Base-by-base conservation (phyloP, 2,888 invertebrate genomes). In the Ectemnius cavifrons region DNA sequence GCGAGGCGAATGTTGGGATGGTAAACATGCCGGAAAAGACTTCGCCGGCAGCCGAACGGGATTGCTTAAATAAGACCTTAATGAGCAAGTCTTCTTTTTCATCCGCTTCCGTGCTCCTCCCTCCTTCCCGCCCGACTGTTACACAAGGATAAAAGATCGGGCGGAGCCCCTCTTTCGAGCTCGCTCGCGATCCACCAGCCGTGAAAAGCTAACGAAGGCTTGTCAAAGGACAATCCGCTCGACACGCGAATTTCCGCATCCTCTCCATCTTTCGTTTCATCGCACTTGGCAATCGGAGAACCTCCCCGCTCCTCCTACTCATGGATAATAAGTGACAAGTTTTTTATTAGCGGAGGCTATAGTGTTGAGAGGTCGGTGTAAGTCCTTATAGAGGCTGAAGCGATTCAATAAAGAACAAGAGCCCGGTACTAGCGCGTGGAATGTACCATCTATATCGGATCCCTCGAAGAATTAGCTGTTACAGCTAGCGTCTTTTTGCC, bases 1-100 rank as follows among this genome's bases (percentile, higher is more conserved):
- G 57, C 28, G 45, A 45, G 61, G 61, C 77, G 61, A 8, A 56
- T 56, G 62, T 65, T 57, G 59, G 57, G 37, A 37, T 37, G 37
- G 63, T 71, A 71, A 76, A 75, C 66, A 57, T 58, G 57, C 23
- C 45, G 46, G 65, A 46, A 47, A 64, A 63, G 63, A 71, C 73
- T 73, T 65, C 69, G 66, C 28, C n/a, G 47, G 58, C 28, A 58
- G 37, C 46, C 66, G 75, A 77, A 77, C 71, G 71, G 79, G 79
- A 83, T 81, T 81, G 74, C 79, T 79, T 83, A 83, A 79, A 77
- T 73, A 81, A 81, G 74, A 83, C 72, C 75, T 81, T 83, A 83
- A 83, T 83, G 83, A 83, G 83, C 77, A 78, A 67, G 72, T 67
- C 75, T 73, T 81, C 75, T 74, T 66, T 83, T 79, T 83, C 79